A percentile compares a stretch with the other conserved stretches of the same genome.
phyloP scores from a whole-genome alignment of 2,797 vertebrate genomes.

The Macropodus opercularis region DNA sequence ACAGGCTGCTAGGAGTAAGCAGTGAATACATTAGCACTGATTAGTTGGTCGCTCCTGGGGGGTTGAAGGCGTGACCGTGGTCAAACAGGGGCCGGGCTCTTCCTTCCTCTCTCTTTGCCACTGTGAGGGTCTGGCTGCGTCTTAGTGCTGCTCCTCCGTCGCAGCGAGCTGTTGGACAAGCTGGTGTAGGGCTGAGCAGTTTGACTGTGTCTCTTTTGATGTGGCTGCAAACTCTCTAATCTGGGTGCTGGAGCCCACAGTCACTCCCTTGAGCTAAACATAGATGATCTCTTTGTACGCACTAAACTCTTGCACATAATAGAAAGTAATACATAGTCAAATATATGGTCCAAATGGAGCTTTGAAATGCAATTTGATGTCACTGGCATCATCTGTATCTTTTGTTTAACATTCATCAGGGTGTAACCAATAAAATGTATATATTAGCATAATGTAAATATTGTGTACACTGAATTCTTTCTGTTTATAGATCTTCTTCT shows the following conservation, averaged over 20 bases:
- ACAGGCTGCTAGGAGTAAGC: constrained; percentile 64
- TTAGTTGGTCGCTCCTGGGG: constrained; percentile 62
- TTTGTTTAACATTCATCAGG: constrained; percentile 10
- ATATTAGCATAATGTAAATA: constrained; percentile 12
- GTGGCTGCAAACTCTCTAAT: constrained; percentile 46
- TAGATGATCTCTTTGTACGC: constrained; percentile 22
- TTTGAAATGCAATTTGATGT: neutral
- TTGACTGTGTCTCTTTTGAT: constrained; percentile 32
- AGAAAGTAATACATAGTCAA: constrained; percentile 9
- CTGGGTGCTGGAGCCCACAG: constrained; percentile 27
- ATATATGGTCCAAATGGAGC: constrained; percentile 1
- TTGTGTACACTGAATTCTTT: constrained; percentile 15
- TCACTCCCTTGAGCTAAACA: constrained; percentile 42
- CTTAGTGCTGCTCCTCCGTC: neutral
- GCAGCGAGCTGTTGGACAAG: constrained; percentile 39
- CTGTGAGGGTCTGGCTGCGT: neutral
- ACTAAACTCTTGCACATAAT: constrained; percentile 14
- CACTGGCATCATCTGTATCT: neutral
- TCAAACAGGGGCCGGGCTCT: constrained; percentile 35
- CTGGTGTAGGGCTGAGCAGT: constrained; percentile 10
- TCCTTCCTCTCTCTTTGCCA: neutral
- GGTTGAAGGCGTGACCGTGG: constrained; percentile 24
- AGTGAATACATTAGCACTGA: constrained; percentile 71
- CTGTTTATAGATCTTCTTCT: constrained; percentile 13
- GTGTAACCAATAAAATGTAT: neutral